Evolutionary conservation across 2,888 invertebrate genomes (phyloP), one percentile per base, ranked within the genome.

Genomic region (Rapana venosa): DNA sequence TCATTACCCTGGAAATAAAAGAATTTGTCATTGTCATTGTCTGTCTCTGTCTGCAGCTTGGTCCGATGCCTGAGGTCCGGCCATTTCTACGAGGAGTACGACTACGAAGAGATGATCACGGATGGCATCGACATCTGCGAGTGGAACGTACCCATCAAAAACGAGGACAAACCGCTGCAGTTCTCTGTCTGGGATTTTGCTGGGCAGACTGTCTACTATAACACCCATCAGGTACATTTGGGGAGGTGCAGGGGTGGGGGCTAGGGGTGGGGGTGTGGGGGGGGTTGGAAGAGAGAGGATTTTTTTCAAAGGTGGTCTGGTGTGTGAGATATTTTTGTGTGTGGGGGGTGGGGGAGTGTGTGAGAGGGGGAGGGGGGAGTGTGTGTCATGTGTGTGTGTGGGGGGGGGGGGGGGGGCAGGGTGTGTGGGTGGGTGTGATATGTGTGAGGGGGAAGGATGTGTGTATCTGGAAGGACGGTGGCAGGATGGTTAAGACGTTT

Each of bases 201-300:
- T 90, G 96, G 96, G 5, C 96, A 96, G 90, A 95, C 96, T 26
- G 95, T 96, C 22, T 96, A 96, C 92, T 96, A 96, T 92, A 96
- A 96, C 91, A 95, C 95, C 6, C 95, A 95, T 90, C 95, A 95
- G 93, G 94, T 95, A 79, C 66, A 86, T 17, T 15, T 66, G 15
- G 66, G 66, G 20, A 20, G n/a, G 26, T 13, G 47, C 4, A 8
- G 8, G 47, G 2, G 47, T 2, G 47, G 47, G 47, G 47, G 47
- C 4, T 47, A 8, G 8, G 47, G 47, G 47, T 2, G 8, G 47
- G 47, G 47, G 47, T 2, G 47, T 47, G 47, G 47, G 47, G 47
- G 47, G 47, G 47, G 47, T 2, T 2, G 47, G 47, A 47, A 8
- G 47, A 8, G 8, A 47, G 47, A 8, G 47, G 47, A 8, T 87